phyloP scores from a whole-genome alignment of 2,888 invertebrate species.

The Emmelina monodactyla region DNA sequence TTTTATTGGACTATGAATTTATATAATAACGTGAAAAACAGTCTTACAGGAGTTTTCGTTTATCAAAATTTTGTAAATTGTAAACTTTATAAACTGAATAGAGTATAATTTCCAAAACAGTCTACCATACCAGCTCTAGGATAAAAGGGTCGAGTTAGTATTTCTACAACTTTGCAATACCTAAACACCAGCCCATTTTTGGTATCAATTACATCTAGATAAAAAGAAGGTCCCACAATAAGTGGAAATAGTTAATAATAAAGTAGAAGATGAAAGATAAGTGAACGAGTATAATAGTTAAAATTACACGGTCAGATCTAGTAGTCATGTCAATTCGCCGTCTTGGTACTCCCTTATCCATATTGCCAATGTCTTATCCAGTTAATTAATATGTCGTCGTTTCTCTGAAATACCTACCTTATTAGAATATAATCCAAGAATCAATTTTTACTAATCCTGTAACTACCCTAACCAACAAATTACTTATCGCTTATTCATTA shows the following conservation, averaged over 20 bases:
- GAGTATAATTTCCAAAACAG: too few species aligned
- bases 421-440: constrained; percentile 22
- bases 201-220: constrained; percentile 26
- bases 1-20: constrained; percentile 55
- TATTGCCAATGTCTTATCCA: too few species aligned
- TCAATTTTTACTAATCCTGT: constrained; percentile 31
- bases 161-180: constrained; percentile 20
- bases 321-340: too few species aligned
- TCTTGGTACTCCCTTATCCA: too few species aligned
- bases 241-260: background rate
- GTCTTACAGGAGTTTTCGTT: constrained; percentile 57
- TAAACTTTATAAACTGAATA: too few species aligned
- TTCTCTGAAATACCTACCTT: constrained; percentile 22
- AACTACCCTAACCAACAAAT: constrained; percentile 27
- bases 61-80: constrained; percentile 63
- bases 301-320: too few species aligned
- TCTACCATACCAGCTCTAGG: background rate
- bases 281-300: too few species aligned
- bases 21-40: constrained; percentile 56
- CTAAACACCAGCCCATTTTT: constrained; percentile 36
- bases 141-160: background rate
- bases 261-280: too few species aligned
- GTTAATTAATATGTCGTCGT: too few species aligned
- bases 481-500: too few species aligned
- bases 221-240: background rate